Evolutionary conservation across 2,113 vertebrate species (phyloP).

Genomic region (Pogonocichla stellata): DNA sequence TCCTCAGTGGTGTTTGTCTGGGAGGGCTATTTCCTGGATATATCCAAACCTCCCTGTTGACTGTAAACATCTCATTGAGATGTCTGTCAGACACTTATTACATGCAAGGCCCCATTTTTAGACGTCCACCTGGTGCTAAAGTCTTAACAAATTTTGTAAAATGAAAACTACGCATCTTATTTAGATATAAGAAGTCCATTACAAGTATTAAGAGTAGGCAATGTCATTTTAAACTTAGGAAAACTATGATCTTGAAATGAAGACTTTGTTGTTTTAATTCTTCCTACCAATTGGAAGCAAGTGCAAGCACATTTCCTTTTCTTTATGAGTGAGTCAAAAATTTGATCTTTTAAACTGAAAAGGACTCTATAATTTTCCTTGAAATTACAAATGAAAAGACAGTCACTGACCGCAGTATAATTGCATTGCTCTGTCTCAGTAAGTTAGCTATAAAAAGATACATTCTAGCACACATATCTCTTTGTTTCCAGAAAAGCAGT

Average conservation of each 20-base stretch:
- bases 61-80: background rate
- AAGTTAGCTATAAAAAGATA: background rate
- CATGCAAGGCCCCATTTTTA: background rate
- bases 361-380: background rate
- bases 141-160: background rate
- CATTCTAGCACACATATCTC: background rate
- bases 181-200: background rate
- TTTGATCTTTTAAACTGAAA: background rate
- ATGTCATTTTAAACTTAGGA: background rate
- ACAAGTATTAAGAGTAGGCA: background rate
- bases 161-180: background rate
- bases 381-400: background rate
- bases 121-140: background rate
- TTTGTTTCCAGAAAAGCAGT: background rate
- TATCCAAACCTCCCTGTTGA: background rate
- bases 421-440: background rate
- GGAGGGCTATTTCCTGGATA: background rate
- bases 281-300: background rate
- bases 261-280: background rate
- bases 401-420: conserved; percentile 1
- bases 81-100: fast-evolving
- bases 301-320: background rate
- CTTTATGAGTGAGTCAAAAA: background rate
- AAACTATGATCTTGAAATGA: background rate
- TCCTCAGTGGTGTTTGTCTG: background rate